Evolutionary conservation across 2,888 invertebrate genomes (phyloP).

Genomic region (Amphipyra berbera): DNA sequence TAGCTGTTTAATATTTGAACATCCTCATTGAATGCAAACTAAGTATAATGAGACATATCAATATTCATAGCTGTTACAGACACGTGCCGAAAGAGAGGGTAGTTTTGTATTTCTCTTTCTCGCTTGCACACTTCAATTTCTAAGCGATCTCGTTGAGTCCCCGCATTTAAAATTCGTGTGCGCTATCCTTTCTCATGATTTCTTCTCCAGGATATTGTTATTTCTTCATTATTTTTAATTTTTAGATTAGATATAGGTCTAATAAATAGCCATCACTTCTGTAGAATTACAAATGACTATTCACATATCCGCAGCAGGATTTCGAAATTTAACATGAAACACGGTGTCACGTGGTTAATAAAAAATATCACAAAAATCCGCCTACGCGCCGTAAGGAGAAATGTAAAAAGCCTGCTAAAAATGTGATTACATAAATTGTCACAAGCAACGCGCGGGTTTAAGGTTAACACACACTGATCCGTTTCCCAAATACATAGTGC

Average conservation of each 20-base stretch:
- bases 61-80: slow-evolving; percentile 74
- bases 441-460: slow-evolving; percentile 67
- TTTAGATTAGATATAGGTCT: too few relatives aligned
- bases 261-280: too few relatives aligned
- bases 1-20: slow-evolving; percentile 36
- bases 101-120: slow-evolving; percentile 27
- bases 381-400: slow-evolving; percentile 25
- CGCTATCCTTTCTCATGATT: slow-evolving; percentile 20
- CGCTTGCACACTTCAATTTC: slow-evolving; percentile 28
- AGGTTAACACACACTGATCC: slow-evolving; percentile 77
- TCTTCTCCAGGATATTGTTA: slow-evolving; percentile 19
- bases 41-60: slow-evolving; percentile 72
- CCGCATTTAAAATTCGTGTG: slow-evolving; percentile 32
- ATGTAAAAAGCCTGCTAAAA: slow-evolving; percentile 50
- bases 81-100: slow-evolving; percentile 72
- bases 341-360: neutral
- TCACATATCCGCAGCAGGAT: neutral
- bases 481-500: slow-evolving; percentile 78
- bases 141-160: slow-evolving; percentile 17
- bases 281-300: neutral
- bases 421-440: slow-evolving; percentile 65
- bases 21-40: slow-evolving; percentile 43
- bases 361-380: slow-evolving; percentile 19
- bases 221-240: neutral
- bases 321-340: neutral